phyloP scores from a whole-genome alignment of 2,113 vertebrate genomes.

The Hypocryptadius cinnamomeus region DNA sequence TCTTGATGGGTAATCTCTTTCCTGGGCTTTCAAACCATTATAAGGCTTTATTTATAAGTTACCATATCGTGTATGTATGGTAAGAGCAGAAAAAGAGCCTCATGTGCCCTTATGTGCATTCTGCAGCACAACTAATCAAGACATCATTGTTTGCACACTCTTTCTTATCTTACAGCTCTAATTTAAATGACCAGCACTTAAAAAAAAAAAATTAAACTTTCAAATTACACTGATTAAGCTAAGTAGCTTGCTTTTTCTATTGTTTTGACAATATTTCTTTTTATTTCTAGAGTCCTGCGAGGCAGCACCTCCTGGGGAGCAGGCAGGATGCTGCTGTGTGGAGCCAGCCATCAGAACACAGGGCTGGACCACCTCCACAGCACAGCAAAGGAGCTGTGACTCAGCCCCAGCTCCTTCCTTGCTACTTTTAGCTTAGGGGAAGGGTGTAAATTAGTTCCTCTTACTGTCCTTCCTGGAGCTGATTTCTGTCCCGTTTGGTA shows the following conservation, averaged over 20 bases:
- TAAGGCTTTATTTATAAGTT: not conserved
- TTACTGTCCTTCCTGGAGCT: not conserved
- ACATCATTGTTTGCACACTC: not conserved
- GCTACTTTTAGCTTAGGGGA: not conserved
- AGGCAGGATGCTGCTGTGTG: not conserved
- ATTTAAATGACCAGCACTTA: not conserved
- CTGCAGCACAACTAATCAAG: not conserved
- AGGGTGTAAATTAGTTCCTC: not conserved
- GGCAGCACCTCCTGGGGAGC: not conserved
- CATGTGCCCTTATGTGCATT: not conserved
- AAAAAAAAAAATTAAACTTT: not conserved
- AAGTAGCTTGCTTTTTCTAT: not conserved
- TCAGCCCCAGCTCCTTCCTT: not conserved
- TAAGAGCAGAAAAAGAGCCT: not conserved
- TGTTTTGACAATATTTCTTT: not conserved
- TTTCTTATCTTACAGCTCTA: not conserved
- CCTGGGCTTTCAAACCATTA: not conserved
- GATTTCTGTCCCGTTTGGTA: not conserved
- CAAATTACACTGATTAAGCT: not conserved
- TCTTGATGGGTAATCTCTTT: constrained; percentile 16
- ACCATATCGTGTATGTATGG: not conserved
- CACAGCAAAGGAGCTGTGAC: not conserved
- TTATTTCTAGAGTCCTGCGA: not conserved
- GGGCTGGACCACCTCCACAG: not conserved
- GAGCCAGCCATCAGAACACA: not conserved